Conservation (phyloP, 2,113 vertebrate species). For the Gallinago media region DNA sequence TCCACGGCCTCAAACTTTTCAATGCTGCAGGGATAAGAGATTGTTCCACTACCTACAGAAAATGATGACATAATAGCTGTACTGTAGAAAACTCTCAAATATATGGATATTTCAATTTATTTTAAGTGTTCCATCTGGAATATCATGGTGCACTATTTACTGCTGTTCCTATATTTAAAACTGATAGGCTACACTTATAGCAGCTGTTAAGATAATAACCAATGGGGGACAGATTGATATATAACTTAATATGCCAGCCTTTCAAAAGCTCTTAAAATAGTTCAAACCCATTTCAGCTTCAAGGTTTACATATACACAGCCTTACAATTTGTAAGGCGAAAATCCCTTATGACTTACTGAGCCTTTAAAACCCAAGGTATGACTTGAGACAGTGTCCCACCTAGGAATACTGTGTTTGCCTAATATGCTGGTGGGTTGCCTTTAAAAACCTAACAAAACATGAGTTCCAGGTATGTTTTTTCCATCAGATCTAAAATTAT, state of each 20-base stretch:
- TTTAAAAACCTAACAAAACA: neutral
- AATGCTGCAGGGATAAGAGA: neutral
- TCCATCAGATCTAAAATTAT: neutral
- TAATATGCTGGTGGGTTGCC: neutral
- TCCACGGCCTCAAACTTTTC: neutral
- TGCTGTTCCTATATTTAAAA: slow-evolving; percentile 52
- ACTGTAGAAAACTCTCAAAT: slow-evolving; percentile 29
- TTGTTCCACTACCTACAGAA: slow-evolving; percentile 4
- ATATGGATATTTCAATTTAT: slow-evolving; percentile 27
- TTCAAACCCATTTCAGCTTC: neutral
- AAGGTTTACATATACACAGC: neutral
- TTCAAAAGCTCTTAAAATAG: slow-evolving; percentile 41
- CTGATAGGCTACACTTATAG: slow-evolving; percentile 48
- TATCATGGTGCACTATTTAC: slow-evolving; percentile 47
- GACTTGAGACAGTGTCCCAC: neutral
- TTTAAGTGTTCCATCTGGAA: slow-evolving; percentile 59
- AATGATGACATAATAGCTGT: neutral
- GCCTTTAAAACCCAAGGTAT: neutral
- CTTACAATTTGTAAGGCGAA: neutral
- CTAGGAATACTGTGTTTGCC: neutral
- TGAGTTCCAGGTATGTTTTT: neutral
- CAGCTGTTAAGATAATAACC: slow-evolving; percentile 49
- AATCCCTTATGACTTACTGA: neutral
- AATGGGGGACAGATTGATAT: slow-evolving; percentile 28
- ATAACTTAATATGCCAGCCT: slow-evolving; percentile 7